A percentile compares a stretch with the other conserved stretches of the same genome.
Evolutionary conservation across 2,888 invertebrate species (phyloP).

Genomic region (Caenorhabditis sulstoni): DNA sequence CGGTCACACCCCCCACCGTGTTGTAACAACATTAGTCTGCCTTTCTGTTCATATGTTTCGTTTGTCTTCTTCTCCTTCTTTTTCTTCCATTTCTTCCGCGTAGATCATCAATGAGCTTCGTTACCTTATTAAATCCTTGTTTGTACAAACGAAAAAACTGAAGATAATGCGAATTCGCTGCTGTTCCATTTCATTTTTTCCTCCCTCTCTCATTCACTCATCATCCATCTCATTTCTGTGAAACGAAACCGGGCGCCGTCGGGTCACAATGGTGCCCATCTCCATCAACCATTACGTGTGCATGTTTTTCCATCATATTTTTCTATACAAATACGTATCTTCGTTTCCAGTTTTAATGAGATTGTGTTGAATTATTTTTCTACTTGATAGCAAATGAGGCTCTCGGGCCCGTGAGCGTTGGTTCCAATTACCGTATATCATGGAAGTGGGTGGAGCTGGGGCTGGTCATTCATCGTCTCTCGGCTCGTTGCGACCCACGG

Average conservation of each 20-base stretch:
- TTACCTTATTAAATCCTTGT: conserved; percentile 44
- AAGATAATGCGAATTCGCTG: conserved; percentile 9
- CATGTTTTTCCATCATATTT: conserved; percentile 55
- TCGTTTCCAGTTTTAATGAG: conserved; percentile 55
- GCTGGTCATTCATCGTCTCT: conserved; percentile 36
- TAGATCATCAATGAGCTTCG: conserved; percentile 1
- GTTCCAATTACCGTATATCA: conserved; percentile 55
- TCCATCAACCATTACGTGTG: conserved; percentile 53
- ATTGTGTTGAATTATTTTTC: conserved; percentile 61
- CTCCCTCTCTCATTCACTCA: conserved; percentile 33
- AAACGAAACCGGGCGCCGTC: conserved; percentile 20
- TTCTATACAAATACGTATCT: conserved; percentile 52
- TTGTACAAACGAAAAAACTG: conserved; percentile 15
- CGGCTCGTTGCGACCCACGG: neutral
- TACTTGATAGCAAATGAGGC: conserved; percentile 50
- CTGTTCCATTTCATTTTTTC: conserved; percentile 17
- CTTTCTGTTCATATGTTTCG: neutral
- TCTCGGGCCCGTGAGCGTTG: conserved; percentile 14
- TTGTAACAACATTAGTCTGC: conserved; percentile 6
- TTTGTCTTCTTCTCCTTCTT: conserved; percentile 1
- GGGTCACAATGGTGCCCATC: conserved; percentile 7
- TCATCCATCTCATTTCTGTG: conserved; percentile 33
- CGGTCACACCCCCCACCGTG: conserved; percentile 33
- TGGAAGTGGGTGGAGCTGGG: conserved; percentile 54
- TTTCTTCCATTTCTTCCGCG: conserved; percentile 6